Evolutionary conservation across 2,113 vertebrate species (phyloP).

Genomic region (Cnemophilus loriae): DNA sequence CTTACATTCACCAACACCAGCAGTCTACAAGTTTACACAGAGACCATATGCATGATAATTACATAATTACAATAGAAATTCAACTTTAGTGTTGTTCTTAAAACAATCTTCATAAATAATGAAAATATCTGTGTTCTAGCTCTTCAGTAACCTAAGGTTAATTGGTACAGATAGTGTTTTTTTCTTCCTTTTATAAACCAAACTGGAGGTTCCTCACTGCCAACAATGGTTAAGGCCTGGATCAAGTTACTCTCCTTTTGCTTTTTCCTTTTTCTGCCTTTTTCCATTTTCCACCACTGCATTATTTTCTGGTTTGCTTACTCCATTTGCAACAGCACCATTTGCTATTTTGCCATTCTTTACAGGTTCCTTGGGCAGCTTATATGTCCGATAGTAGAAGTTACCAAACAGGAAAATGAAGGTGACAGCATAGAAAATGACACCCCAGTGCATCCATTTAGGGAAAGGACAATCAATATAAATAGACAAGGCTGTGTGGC

Average conservation of each 20-base stretch:
- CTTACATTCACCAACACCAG: constrained; percentile 72
- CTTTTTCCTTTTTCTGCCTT: constrained; percentile 89
- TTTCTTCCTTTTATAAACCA: constrained; percentile 61
- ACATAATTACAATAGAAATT: constrained; percentile 73
- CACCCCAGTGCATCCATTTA: constrained; percentile 99
- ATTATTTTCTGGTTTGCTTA: constrained; percentile 82
- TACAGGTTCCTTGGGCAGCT: constrained; percentile 79
- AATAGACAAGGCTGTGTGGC: constrained; percentile 94
- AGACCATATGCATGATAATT: constrained; percentile 67
- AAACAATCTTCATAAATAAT: constrained; percentile 80
- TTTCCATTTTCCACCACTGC: constrained; percentile 80
- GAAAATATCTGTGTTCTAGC: constrained; percentile 66
- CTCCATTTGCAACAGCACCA: constrained; percentile 76
- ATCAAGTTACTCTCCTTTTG: constrained; percentile 89
- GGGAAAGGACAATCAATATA: constrained; percentile 98
- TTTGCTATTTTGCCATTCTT: constrained; percentile 84
- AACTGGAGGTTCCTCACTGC: constrained; percentile 66
- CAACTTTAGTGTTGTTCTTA: constrained; percentile 68
- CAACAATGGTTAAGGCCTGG: constrained; percentile 71
- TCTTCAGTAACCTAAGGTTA: constrained; percentile 73
- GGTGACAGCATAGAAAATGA: constrained; percentile 93
- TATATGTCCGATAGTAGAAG: constrained; percentile 98
- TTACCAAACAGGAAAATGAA: constrained; percentile 97
- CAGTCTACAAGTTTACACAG: constrained; percentile 73
- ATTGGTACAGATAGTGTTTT: constrained; percentile 65